Percentiles rank a stretch among this genome's conserved stretches.
Conservation (phyloP, 2,113 vertebrate genomes). For the Engystomops pustulosus region DNA sequence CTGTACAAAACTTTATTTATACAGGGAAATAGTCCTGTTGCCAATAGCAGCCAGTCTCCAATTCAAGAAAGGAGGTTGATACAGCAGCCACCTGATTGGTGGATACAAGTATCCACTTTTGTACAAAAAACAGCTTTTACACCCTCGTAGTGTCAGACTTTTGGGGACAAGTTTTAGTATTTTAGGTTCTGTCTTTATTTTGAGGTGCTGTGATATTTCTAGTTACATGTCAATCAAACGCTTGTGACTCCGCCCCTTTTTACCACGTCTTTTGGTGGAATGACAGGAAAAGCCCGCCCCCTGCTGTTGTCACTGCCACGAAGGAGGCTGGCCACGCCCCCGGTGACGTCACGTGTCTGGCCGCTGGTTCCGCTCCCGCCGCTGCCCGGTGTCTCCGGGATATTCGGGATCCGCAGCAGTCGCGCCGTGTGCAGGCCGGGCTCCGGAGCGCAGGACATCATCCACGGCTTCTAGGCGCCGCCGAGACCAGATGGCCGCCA, state of each 20-base stretch:
- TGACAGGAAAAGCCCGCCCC: background rate
- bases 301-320: background rate
- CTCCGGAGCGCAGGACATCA: background rate
- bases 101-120: too few relatives aligned
- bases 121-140: background rate
- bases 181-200: background rate
- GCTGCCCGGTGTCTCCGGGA: background rate
- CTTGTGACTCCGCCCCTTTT: background rate
- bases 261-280: background rate
- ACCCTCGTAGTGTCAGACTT: background rate
- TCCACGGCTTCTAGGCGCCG: background rate
- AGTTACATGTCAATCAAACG: background rate
- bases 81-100: background rate
- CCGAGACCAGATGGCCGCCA: constrained; percentile 23
- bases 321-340: background rate
- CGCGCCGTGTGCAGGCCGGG: too few relatives aligned
- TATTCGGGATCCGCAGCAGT: background rate
- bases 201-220: background rate
- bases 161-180: background rate
- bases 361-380: background rate
- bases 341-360: constrained; percentile 39
- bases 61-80: too few relatives aligned
- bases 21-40: too few relatives aligned
- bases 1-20: too few relatives aligned
- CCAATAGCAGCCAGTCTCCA: background rate